These are phyloP conservation scores for Salpingus planirostris DNA, from an alignment of 2,888 invertebrate species.

Conservation along the genomic window DNA sequence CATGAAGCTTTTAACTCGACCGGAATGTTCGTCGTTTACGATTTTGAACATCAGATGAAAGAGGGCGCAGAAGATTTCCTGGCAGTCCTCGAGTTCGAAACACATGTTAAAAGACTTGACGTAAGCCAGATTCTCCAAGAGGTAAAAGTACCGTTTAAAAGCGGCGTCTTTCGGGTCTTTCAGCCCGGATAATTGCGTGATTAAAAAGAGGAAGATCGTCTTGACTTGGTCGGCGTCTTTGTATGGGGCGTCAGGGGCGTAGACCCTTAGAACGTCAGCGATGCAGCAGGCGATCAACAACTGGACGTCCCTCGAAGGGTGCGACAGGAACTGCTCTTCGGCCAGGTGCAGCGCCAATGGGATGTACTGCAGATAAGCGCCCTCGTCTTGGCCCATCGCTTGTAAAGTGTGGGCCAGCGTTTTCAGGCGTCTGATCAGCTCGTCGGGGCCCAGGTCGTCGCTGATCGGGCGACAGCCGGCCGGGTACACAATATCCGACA, in stretches of 20 bases:
- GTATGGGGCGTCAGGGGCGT: conserved; percentile 96
- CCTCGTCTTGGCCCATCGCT: conserved; percentile 94
- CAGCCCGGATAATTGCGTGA: conserved; percentile 85
- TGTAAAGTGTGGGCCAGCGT: conserved; percentile 89
- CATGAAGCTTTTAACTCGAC: conserved; percentile 95
- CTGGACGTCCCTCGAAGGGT: conserved; percentile 87
- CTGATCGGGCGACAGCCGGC: conserved; percentile 89
- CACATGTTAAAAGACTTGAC: conserved; percentile 99
- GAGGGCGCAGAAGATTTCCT: conserved; percentile 90
- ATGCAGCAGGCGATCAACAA: conserved; percentile 94
- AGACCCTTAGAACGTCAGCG: conserved; percentile 91
- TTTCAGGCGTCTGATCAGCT: conserved; percentile 89
- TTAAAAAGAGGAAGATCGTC: conserved; percentile 88
- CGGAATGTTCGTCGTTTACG: conserved; percentile 93
- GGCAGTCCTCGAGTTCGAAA: conserved; percentile 94
- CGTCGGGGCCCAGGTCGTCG: conserved; percentile 93
- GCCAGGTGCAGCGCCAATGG: conserved; percentile 88
- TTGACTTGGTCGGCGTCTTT: conserved; percentile 91
- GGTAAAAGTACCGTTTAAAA: conserved; percentile 94
- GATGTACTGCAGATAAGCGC: conserved; percentile 84
- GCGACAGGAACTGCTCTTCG: conserved; percentile 85
- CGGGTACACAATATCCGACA: conserved; percentile 89
- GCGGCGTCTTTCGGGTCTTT: conserved; percentile 95
- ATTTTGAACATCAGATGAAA: conserved; percentile 93
- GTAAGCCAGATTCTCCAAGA: conserved; percentile 92